Percentiles rank a stretch among this genome's conserved stretches.
phyloP scores from a whole-genome alignment of 1,140 invertebrate species.

The Oryzaephilus surinamensis region DNA sequence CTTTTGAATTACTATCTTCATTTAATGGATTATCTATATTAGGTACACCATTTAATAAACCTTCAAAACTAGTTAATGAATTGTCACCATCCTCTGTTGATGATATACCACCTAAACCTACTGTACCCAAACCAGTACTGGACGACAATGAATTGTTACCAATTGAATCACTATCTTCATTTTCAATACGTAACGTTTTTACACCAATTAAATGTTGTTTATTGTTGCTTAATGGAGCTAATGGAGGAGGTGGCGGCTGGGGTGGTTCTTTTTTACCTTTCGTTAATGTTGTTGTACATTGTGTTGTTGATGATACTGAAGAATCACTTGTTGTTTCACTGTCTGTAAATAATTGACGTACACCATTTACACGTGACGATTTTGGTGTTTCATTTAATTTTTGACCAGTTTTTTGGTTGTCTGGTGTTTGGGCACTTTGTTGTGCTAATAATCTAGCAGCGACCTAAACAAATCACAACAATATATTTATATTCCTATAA shows the following conservation, averaged over 20 bases:
- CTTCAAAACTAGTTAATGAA: slow-evolving; percentile 52
- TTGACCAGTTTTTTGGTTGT: slow-evolving; percentile 24
- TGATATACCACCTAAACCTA: slow-evolving; percentile 35
- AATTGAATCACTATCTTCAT: slow-evolving; percentile 47
- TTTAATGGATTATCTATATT: slow-evolving; percentile 42
- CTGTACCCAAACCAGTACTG: slow-evolving; percentile 43
- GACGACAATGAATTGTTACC: slow-evolving; percentile 45
- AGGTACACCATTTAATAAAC: slow-evolving; percentile 47
- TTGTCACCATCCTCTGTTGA: slow-evolving; percentile 47
- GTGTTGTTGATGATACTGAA: slow-evolving; percentile 30
- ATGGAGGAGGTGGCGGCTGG: slow-evolving; percentile 38
- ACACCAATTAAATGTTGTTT: slow-evolving; percentile 12
- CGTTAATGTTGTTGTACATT: slow-evolving; percentile 14
- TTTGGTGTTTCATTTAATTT: slow-evolving; percentile 30
- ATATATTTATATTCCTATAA: too few species aligned
- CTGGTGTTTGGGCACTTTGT: slow-evolving; percentile 29
- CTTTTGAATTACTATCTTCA: slow-evolving; percentile 44
- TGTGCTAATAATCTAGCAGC: slow-evolving; percentile 41
- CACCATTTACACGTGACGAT: slow-evolving; percentile 36
- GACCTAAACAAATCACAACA: slow-evolving; percentile 5
- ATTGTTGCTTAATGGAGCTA: slow-evolving; percentile 38
- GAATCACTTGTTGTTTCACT: slow-evolving; percentile 28
- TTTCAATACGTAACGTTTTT: slow-evolving; percentile 25
- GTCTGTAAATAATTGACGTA: slow-evolving; percentile 30
- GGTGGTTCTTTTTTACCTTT: slow-evolving; percentile 40